Conservation (phyloP, 2,797 vertebrate genomes). For the Sebastes diploproa region DNA sequence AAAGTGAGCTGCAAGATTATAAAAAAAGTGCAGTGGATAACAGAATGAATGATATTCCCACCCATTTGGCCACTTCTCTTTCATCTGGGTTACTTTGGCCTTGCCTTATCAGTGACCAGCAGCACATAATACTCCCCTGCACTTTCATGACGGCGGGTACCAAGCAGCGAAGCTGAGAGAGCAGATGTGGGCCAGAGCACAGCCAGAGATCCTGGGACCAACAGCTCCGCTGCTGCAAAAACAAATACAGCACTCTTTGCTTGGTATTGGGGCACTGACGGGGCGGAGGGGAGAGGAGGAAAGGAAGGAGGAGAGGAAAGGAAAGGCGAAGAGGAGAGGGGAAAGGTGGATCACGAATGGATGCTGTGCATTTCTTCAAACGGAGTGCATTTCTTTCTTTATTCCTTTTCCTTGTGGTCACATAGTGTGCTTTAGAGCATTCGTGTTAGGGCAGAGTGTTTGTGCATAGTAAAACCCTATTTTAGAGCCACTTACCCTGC, state of each 20-base stretch:
- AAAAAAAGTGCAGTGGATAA: not conserved
- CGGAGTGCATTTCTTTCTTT: not conserved
- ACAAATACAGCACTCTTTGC: conserved; percentile 58
- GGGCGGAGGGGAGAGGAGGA: not conserved
- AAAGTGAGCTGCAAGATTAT: not conserved
- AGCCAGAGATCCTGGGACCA: conserved; percentile 65
- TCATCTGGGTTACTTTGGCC: conserved; percentile 60
- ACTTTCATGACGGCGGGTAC: conserved; percentile 59
- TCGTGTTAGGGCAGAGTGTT: conserved; percentile 30
- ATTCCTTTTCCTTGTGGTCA: conserved; percentile 27
- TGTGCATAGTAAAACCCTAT: conserved; percentile 55
- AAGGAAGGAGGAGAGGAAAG: not conserved
- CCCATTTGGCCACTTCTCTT: conserved; percentile 34
- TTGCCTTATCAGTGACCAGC: conserved; percentile 66
- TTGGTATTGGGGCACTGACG: conserved; percentile 32
- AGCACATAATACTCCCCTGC: conserved; percentile 61
- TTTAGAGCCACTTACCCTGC: conserved; percentile 66
- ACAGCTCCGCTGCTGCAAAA: conserved; percentile 59
- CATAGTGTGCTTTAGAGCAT: conserved; percentile 22
- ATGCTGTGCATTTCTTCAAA: conserved; percentile 20
- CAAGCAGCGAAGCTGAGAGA: conserved; percentile 62
- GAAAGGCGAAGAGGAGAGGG: not conserved
- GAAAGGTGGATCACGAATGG: not conserved
- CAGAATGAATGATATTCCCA: conserved; percentile 25
- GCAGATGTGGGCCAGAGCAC: conserved; percentile 69